Conservation (phyloP, 2,797 vertebrate species). For the Balearica regulorum region DNA sequence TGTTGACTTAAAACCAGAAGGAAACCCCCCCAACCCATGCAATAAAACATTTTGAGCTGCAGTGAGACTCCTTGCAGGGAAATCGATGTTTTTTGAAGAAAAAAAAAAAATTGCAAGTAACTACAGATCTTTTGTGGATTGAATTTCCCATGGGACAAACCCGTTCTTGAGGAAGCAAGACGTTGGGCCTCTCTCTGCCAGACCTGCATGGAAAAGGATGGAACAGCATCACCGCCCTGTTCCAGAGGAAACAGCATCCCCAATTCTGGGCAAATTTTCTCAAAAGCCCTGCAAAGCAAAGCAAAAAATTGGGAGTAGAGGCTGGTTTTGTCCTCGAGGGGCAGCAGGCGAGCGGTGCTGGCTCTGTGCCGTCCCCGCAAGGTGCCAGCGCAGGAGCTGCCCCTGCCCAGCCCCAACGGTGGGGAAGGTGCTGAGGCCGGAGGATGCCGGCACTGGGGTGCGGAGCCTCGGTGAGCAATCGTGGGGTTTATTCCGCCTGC, state of each 20-base stretch:
- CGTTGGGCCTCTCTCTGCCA: background rate
- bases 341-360: background rate
- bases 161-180: background rate
- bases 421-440: background rate
- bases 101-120: background rate
- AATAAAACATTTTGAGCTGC: background rate
- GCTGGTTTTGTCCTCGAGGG: background rate
- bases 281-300: background rate
- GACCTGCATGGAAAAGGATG: background rate
- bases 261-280: background rate
- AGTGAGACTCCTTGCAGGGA: background rate
- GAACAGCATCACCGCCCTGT: background rate
- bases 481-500: background rate
- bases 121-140: background rate
- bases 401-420: background rate
- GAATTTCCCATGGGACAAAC: background rate
- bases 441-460: rapidly evolving
- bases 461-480: background rate
- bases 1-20: slow-evolving; percentile 45
- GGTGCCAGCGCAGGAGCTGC: background rate
- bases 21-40: background rate
- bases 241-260: background rate
- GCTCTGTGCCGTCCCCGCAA: background rate
- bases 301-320: background rate
- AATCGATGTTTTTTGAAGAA: background rate